These are phyloP conservation scores for Drosophila orosa DNA, from an alignment of 1,140 invertebrate genomes.

Conservation along the genomic window DNA sequence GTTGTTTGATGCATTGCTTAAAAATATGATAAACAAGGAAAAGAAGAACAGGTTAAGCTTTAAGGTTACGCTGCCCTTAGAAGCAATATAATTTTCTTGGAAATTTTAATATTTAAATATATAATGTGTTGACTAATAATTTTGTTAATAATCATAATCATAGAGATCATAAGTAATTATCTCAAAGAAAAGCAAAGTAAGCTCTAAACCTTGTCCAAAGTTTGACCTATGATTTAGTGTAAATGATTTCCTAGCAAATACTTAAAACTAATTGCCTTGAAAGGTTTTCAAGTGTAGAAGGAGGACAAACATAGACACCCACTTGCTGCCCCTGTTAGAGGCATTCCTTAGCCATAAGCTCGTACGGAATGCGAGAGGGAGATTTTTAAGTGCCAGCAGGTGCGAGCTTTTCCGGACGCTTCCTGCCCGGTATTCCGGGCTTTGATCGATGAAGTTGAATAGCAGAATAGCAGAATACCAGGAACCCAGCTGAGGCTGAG, in stretches of 20 bases:
- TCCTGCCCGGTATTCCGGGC: constrained; percentile 48
- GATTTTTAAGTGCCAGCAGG: constrained; percentile 29
- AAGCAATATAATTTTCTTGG: neutral
- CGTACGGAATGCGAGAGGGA: constrained; percentile 7
- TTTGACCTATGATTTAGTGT: neutral
- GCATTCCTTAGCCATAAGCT: constrained; percentile 17
- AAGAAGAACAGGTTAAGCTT: neutral
- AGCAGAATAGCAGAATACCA: neutral
- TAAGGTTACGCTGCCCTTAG: neutral
- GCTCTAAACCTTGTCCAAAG: too few relatives aligned
- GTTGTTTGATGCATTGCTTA: too few relatives aligned
- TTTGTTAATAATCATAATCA: too few relatives aligned
- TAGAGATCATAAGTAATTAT: accelerated
- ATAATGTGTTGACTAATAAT: neutral
- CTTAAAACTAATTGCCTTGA: neutral
- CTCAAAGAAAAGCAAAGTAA: neutral
- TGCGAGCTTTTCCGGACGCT: constrained; percentile 58
- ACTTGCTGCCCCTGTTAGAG: constrained; percentile 1
- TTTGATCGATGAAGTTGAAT: constrained; percentile 75
- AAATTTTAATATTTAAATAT: neutral
- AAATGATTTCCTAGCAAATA: neutral
- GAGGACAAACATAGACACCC: constrained; percentile 2
- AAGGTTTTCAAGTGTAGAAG: constrained; percentile 1
- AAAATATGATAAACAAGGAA: neutral
- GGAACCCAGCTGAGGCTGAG: neutral